Evolutionary conservation across 2,888 invertebrate genomes (phyloP), one percentile per base, ranked within the genome.

Genomic region (Meteorus cinctellus): DNA sequence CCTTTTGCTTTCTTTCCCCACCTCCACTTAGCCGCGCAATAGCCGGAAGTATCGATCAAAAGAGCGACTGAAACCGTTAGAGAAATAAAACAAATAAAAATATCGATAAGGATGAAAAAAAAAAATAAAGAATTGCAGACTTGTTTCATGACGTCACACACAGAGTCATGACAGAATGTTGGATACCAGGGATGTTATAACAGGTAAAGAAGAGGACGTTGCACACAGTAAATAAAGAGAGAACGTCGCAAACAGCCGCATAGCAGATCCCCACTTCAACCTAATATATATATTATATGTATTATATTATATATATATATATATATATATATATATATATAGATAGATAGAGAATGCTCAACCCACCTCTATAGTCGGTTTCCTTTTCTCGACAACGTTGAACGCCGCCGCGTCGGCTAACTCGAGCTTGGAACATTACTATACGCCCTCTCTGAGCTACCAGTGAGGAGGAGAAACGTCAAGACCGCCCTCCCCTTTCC

Each of bases 401-500:
- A 16, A 48, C 82, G 80, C 78, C 84, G 82, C 83, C 86, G 81
- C 79, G 81, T 81, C 82, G 77, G 83, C 84, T 83, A 84, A 84
- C 79, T 80, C 74, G 79, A 80, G 78, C 75, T 72, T 71, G 86
- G 85, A 86, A 83, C 87, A 84, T 86, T 85, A 78, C 87, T 88
- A 86, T 88, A 89, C 89, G 88, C 88, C 87, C 88, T 88, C 87
- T 81, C 83, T 67, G 68, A 62, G 48, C 75, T 76, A 66, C 74
- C 72, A 74, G 70, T 65, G 74, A 77, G 77, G 74, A 76, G 76
- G 77, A 67, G 70, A 65, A 45, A 74, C 51, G 60, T 85, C 85
- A 84, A 89, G 88, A 87, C 88, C 88, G 87, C 88, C 86, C 82
- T 84, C 84, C 85, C 86, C 85, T 85, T 85, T 85, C 84, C 83